A percentile compares a stretch with the other conserved stretches of the same genome.
phyloP scores from a whole-genome alignment of 2,113 vertebrate genomes.

The Chaetops frenatus region DNA sequence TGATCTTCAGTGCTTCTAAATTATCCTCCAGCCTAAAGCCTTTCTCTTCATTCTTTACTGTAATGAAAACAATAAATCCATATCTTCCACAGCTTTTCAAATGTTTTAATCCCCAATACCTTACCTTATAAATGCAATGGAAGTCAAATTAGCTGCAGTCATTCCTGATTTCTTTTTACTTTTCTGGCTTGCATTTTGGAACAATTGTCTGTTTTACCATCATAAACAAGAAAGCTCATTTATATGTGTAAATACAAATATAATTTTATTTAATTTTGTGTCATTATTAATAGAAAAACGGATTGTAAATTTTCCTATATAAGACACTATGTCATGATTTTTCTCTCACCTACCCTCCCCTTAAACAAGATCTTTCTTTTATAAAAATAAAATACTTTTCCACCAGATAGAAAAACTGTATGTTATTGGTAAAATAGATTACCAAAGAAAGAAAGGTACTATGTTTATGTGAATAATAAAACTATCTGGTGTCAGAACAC shows the following conservation, averaged over 20 bases:
- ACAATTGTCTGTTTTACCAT: background rate
- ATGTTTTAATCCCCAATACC: background rate
- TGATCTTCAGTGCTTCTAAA: background rate
- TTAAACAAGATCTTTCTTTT: background rate
- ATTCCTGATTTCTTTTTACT: background rate
- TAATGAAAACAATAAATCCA: background rate
- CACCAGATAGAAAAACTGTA: background rate
- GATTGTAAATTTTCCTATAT: background rate
- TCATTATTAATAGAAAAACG: background rate
- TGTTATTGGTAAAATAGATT: background rate
- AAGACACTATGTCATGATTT: background rate
- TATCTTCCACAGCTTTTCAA: background rate
- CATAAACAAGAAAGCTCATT: background rate
- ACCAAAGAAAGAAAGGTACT: background rate
- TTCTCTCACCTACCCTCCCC: rapidly evolving
- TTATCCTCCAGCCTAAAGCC: background rate
- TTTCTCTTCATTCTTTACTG: background rate
- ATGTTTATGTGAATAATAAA: background rate
- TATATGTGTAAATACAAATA: background rate
- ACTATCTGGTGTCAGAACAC: background rate
- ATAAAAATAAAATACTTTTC: background rate
- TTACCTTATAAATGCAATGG: background rate
- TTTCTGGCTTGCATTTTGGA: background rate
- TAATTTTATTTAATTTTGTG: background rate
- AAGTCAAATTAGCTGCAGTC: background rate